Evolutionary conservation across 2,797 vertebrate genomes (phyloP).

Genomic region (Eurystomus glaucurus): DNA sequence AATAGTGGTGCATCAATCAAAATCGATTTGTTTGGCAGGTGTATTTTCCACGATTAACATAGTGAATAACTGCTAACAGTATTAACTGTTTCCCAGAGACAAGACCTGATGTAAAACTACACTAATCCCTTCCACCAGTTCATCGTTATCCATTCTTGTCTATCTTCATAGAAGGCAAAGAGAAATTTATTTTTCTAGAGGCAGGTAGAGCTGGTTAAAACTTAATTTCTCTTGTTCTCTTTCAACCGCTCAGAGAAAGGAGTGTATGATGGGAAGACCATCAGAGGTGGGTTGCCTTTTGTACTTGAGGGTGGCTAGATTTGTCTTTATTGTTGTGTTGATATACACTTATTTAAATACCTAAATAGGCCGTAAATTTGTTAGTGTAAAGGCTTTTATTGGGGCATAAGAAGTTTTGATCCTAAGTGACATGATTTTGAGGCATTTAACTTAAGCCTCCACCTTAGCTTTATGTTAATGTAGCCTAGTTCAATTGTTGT

Average conservation of each 20-base stretch:
- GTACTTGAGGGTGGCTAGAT: constrained; percentile 78
- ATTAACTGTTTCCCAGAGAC: constrained; percentile 42
- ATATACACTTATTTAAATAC: constrained; percentile 48
- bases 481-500: neutral
- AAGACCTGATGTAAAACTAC: neutral
- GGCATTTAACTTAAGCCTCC: neutral
- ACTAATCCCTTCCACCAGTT: constrained; percentile 13
- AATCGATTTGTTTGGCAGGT: neutral
- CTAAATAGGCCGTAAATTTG: constrained; percentile 33
- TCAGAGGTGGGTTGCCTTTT: constrained; percentile 77
- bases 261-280: constrained; percentile 78
- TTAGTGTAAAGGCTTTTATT: constrained; percentile 26
- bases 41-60: neutral
- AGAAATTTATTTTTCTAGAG: constrained; percentile 65
- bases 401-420: neutral
- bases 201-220: constrained; percentile 74
- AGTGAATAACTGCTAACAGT: constrained; percentile 8
- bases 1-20: neutral
- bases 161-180: constrained; percentile 61
- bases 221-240: constrained; percentile 77
- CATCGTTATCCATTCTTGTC: constrained; percentile 33
- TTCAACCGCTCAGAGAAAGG: constrained; percentile 78
- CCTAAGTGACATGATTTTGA: neutral
- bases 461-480: neutral
- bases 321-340: constrained; percentile 59